Base-by-base conservation (phyloP, 2,113 vertebrate species). In the Geococcyx californianus region DNA sequence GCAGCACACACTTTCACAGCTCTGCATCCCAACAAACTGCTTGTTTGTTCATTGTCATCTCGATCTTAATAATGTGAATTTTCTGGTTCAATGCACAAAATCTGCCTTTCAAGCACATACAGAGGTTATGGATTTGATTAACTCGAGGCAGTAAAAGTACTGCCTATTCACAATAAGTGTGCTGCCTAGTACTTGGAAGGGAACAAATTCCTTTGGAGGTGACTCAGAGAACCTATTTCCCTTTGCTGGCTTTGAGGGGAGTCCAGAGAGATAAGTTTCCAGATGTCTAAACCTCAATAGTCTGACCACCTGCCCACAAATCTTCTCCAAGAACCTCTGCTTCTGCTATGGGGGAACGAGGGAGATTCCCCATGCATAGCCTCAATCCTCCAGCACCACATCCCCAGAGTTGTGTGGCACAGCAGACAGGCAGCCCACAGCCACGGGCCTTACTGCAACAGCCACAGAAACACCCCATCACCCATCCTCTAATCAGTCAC, bases 391-490 rank as follows among this genome's bases (percentile, higher is more conserved):
- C 26, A 70, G 68, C 44, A 81, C 26, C 8, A 7, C 13, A 31
- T 33, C 12, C 29, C 25, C 47, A 28, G 78, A 12, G 20, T 13
- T 51, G 26, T 21, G 51, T 24, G 58, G 42, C 29, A 55, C 31
- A 78, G 49, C 47, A 87, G 66, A 55, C 3, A 56, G 26, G n/a
- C 38, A 79, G 34, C 14, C 29, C 10, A 3, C 1, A 11, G 40
- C 29, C 59, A 49, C 49, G 14, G 16, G 7, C 20, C 25, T 87
- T 62, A n/a, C 42, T 36, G 40, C 31, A 44, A 25, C 24, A 81
- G 51, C 51, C 3, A 2, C 33, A 42, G 47, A 0, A 1, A 63
- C 6, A n/a, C 2, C 6, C 8, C 14, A 20, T 21, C 12, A 23
- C 66, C 24, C 52, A 8, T 10, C 8, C 31, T 10, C 25, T 28